These are phyloP conservation scores for Clarias fuscus DNA, from an alignment of 2,797 vertebrate species.

Conservation along the genomic window DNA sequence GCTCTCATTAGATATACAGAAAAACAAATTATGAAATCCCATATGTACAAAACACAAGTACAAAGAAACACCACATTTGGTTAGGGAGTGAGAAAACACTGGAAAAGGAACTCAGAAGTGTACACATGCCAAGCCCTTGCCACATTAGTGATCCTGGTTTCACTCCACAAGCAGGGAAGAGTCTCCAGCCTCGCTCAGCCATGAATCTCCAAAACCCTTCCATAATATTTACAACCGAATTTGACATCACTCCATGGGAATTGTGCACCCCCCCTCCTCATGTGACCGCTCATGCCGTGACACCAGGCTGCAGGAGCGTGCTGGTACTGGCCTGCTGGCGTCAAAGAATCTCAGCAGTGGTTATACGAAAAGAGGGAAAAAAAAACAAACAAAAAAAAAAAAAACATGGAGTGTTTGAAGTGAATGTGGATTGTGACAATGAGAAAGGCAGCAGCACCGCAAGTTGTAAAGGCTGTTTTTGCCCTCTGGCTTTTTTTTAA, in stretches of 20 bases:
- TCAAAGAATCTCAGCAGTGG: constrained; percentile 10
- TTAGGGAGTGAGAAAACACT: neutral
- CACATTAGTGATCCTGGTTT: constrained; percentile 47
- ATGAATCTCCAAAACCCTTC: neutral
- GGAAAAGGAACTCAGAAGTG: neutral
- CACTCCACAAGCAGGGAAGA: neutral
- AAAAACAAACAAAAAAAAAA: neutral
- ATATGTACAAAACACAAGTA: constrained; percentile 26
- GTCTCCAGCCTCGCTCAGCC: neutral
- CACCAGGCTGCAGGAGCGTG: constrained; percentile 20
- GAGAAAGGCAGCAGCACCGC: neutral
- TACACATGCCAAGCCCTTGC: constrained; percentile 59
- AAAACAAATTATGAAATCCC: neutral
- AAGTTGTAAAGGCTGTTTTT: neutral
- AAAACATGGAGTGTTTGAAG: constrained; percentile 2
- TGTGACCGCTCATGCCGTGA: neutral
- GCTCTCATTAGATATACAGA: neutral
- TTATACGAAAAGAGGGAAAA: neutral
- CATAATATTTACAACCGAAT: neutral
- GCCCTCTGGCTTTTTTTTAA: neutral
- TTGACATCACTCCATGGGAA: neutral
- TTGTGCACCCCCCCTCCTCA: neutral
- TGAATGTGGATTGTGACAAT: constrained; percentile 1
- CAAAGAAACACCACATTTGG: neutral
- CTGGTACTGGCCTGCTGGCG: constrained; percentile 8